Percentiles rank a stretch among this genome's conserved stretches.
Conservation (phyloP, 1,140 invertebrate species). For the Drosophila pachea region DNA sequence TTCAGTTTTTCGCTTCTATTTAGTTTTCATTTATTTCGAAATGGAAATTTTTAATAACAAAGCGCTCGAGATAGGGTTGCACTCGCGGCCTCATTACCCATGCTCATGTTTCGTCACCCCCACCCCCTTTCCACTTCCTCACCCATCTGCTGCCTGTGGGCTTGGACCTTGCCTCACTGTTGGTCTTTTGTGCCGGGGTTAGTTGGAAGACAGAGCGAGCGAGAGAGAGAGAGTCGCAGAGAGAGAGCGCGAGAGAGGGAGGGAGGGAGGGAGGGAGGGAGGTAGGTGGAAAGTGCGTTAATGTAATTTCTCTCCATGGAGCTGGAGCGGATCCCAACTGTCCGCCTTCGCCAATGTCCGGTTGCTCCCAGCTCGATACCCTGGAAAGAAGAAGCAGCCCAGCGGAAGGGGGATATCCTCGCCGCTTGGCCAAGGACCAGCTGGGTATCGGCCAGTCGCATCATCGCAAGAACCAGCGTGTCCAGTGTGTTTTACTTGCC, state of each 20-base stretch:
- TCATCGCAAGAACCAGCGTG: not conserved
- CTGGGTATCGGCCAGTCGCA: slow-evolving; percentile 4
- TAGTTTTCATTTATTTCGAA: slow-evolving; percentile 76
- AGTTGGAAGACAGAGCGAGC: not conserved
- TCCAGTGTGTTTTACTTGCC: not conserved
- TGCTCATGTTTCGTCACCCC: not conserved
- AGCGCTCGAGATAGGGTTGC: slow-evolving; percentile 57
- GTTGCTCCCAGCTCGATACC: not conserved
- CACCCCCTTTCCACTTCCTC: not conserved
- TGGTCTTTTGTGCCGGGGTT: slow-evolving; percentile 17
- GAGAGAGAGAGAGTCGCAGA: too few relatives aligned
- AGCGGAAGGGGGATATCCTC: too few relatives aligned
- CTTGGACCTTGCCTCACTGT: not conserved
- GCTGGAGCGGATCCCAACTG: slow-evolving; percentile 13
- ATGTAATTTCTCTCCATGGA: slow-evolving; percentile 56
- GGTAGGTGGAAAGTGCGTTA: slow-evolving; percentile 52
- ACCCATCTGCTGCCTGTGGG: not conserved
- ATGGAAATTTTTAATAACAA: slow-evolving; percentile 73
- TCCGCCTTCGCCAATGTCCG: not conserved
- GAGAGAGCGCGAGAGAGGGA: too few relatives aligned
- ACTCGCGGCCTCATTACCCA: slow-evolving; percentile 24
- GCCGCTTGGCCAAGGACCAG: too few relatives aligned
- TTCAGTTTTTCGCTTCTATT: slow-evolving; percentile 57
- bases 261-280: not conserved
- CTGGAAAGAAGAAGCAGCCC: not conserved